phyloP scores from a whole-genome alignment of 2,113 vertebrate species.

The Corythornis vintsioides region DNA sequence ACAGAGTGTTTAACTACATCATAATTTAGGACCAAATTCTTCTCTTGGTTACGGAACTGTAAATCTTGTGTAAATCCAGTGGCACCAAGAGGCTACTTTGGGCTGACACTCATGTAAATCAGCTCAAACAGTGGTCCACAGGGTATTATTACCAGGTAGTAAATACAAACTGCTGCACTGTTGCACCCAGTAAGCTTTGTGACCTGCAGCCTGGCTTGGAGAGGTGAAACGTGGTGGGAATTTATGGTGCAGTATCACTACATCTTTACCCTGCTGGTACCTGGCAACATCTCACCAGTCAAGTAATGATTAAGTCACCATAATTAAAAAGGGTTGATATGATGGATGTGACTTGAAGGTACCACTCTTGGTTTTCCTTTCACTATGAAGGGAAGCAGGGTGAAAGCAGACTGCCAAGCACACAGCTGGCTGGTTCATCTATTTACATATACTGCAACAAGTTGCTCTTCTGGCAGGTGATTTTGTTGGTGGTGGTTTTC shows the following conservation, averaged over 20 bases:
- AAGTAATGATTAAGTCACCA: background rate
- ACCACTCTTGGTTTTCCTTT: background rate
- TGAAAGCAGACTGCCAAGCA: background rate
- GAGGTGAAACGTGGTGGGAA: background rate
- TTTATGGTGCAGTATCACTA: background rate
- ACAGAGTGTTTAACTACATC: background rate
- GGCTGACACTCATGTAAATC: slow-evolving; percentile 9
- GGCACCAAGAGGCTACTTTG: slow-evolving; percentile 1
- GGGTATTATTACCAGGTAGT: background rate
- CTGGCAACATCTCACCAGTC: background rate
- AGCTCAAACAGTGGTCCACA: background rate
- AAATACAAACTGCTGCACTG: background rate
- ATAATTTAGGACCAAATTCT: slow-evolving; percentile 33
- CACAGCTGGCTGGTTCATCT: background rate
- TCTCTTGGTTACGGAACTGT: background rate
- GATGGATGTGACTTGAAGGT: background rate
- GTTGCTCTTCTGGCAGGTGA: background rate
- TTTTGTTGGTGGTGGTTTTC: background rate
- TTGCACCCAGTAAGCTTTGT: background rate
- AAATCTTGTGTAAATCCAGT: background rate
- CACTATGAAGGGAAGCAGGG: background rate
- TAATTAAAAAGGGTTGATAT: background rate
- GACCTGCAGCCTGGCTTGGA: background rate
- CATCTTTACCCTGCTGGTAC: background rate
- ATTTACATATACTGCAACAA: background rate